phyloP scores from a whole-genome alignment of 2,797 vertebrate genomes.

The Synanceia verrucosa region DNA sequence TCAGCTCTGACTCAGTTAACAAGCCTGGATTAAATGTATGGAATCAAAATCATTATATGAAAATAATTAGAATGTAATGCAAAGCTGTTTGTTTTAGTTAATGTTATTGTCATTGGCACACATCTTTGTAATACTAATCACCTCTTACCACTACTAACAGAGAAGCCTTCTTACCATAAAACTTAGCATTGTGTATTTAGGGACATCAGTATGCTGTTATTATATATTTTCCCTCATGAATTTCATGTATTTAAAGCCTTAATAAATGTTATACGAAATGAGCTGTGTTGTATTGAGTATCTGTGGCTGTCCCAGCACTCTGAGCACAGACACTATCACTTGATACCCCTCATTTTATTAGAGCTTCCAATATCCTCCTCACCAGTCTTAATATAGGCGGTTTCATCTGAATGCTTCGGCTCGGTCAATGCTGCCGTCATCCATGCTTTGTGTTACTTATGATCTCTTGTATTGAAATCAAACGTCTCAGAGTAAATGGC shows the following conservation, averaged over 20 bases:
- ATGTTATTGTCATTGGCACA: constrained; percentile 27
- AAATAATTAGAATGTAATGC: constrained; percentile 10
- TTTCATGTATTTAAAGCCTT: constrained; percentile 72
- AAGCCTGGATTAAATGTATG: constrained; percentile 18
- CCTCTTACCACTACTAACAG: constrained; percentile 29
- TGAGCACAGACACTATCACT: neutral
- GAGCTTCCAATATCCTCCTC: neutral
- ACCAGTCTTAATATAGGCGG: too few relatives aligned
- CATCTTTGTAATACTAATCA: constrained; percentile 40
- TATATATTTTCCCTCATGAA: constrained; percentile 39
- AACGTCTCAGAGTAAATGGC: neutral
- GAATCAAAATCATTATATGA: constrained; percentile 27
- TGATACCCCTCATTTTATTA: neutral
- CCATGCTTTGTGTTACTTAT: neutral
- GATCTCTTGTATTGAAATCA: neutral
- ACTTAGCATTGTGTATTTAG: constrained; percentile 39
- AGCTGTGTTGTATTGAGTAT: neutral
- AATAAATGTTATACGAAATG: constrained; percentile 69
- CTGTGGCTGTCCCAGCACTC: neutral
- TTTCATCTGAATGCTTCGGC: neutral
- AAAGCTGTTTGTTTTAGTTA: constrained; percentile 26
- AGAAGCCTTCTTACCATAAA: constrained; percentile 24
- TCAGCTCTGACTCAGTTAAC: constrained; percentile 13
- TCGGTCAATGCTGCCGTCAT: neutral
- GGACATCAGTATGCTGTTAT: constrained; percentile 50